Conservation (phyloP, 2,888 invertebrate species). For the Drosophila meridiana region DNA sequence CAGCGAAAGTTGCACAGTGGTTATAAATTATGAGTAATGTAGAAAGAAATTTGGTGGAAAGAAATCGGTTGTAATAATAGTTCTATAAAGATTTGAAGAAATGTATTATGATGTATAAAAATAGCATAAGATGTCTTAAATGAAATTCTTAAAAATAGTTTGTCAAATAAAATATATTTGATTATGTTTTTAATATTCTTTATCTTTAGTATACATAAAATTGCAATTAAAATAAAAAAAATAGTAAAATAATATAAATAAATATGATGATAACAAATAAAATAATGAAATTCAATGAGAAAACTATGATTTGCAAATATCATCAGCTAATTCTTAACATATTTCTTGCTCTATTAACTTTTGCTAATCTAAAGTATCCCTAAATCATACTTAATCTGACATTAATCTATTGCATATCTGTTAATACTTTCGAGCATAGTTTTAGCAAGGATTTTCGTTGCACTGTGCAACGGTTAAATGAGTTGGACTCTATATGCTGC, state of each 20-base stretch:
- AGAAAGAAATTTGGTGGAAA: not conserved
- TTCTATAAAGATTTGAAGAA: no score
- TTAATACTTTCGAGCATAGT: no score
- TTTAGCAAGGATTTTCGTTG: no score
- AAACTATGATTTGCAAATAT: not conserved
- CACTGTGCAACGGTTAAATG: slow-evolving; percentile 62
- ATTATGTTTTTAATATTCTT: not conserved
- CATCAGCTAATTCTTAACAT: not conserved
- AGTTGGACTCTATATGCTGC: slow-evolving; percentile 38
- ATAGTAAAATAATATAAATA: not conserved
- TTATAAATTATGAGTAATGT: not conserved
- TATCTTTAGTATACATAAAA: not conserved
- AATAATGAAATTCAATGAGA: not conserved
- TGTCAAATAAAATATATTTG: not conserved
- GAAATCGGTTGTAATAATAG: not conserved
- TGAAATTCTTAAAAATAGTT: no score
- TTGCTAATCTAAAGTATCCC: not conserved
- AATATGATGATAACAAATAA: not conserved
- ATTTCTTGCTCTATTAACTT: not conserved
- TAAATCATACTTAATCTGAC: not conserved
- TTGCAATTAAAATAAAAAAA: not conserved
- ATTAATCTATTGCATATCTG: not conserved
- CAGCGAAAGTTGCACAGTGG: slow-evolving; percentile 34
- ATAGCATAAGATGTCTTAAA: no score
- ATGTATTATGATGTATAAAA: no score